A percentile compares a stretch with the other conserved stretches of the same genome.
Evolutionary conservation across 2,113 vertebrate species (phyloP).

Genomic region (Hippocampus abdominalis): DNA sequence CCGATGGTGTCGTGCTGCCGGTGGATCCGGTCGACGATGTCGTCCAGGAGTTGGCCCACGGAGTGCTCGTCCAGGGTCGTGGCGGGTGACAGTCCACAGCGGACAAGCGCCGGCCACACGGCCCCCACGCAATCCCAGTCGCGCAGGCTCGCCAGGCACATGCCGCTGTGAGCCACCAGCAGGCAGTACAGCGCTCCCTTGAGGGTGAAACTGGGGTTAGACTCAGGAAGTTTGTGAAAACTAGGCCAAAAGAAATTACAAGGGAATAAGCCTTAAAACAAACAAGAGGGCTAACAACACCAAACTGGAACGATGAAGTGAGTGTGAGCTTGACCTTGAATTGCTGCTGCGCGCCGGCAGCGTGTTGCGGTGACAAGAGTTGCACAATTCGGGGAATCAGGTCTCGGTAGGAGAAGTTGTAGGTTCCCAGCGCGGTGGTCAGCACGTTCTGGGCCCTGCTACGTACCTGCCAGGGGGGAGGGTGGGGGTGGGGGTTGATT

Average conservation of each 20-base stretch:
- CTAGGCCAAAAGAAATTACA: too few relatives aligned
- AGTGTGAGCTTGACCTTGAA: slow-evolving; percentile 81
- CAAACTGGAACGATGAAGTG: not conserved
- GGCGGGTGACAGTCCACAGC: slow-evolving; percentile 86
- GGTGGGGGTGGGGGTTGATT: slow-evolving; percentile 12
- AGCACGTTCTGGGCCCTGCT: slow-evolving; percentile 91
- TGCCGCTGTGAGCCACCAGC: slow-evolving; percentile 82
- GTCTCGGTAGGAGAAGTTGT: slow-evolving; percentile 94
- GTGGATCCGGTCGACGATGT: slow-evolving; percentile 90
- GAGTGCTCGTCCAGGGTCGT: slow-evolving; percentile 92
- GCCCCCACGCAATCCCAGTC: slow-evolving; percentile 93
- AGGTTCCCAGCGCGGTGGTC: slow-evolving; percentile 86
- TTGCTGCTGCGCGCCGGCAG: slow-evolving; percentile 83
- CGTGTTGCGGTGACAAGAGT: slow-evolving; percentile 79
- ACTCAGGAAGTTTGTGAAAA: not conserved
- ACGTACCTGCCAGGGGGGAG: slow-evolving; percentile 79
- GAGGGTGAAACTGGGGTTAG: not conserved
- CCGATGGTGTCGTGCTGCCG: slow-evolving; percentile 93
- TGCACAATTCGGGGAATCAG: slow-evolving; percentile 87
- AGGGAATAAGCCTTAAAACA: too few relatives aligned
- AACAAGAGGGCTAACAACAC: too few relatives aligned
- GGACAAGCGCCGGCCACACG: slow-evolving; percentile 91
- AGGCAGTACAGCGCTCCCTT: slow-evolving; percentile 98
- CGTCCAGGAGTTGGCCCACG: slow-evolving; percentile 88
- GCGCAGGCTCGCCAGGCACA: slow-evolving; percentile 82